Evolutionary conservation across 2,888 invertebrate species (phyloP).

Genomic region (Euplexia lucipara): DNA sequence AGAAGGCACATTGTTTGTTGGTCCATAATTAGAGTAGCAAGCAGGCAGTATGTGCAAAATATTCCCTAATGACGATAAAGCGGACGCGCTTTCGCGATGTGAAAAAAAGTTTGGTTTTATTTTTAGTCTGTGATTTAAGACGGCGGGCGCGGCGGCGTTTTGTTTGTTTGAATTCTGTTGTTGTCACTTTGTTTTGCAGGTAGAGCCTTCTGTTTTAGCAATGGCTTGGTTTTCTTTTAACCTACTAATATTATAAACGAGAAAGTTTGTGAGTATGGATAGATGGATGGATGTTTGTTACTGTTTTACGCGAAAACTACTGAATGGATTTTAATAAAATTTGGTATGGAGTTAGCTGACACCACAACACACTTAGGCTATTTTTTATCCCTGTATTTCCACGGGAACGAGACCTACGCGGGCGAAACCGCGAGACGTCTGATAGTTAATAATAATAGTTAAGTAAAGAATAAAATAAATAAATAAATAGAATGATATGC

Average conservation of each 20-base stretch:
- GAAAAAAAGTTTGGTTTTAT: constrained; percentile 21
- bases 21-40: constrained; percentile 58
- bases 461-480: no score
- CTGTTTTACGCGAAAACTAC: no score
- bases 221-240: background rate
- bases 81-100: constrained; percentile 35
- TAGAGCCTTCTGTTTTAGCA: constrained; percentile 4
- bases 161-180: constrained; percentile 19
- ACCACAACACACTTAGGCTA: no score
- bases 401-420: no score
- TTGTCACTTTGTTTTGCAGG: constrained; percentile 11
- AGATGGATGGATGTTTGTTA: no score
- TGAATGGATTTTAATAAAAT: no score
- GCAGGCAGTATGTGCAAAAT: constrained; percentile 57
- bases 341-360: background rate
- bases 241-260: no score
- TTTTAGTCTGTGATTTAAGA: constrained; percentile 61
- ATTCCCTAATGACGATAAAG: constrained; percentile 65
- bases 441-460: no score
- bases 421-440: no score
- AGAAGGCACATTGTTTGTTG: constrained; percentile 64
- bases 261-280: no score
- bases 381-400: no score
- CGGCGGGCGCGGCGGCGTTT: constrained; percentile 42
- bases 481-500: no score